Percentiles rank a stretch among this genome's conserved stretches.
Conservation (phyloP, 2,888 invertebrate species). For the Xestoiulus laeticollis region DNA sequence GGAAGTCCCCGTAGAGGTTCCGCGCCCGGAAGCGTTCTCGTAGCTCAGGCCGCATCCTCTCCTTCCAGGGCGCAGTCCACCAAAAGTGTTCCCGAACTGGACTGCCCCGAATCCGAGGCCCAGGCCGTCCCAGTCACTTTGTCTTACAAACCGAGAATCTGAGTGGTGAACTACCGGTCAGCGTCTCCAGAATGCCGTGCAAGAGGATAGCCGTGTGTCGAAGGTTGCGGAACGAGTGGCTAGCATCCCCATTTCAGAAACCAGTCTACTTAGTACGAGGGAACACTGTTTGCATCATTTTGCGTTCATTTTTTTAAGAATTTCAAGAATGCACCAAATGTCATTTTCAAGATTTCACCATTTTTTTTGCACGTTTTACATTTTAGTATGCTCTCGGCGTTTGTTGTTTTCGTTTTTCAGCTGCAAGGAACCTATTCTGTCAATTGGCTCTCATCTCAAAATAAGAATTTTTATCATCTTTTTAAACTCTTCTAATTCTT, state of each 20-base stretch:
- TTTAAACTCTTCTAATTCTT: not conserved
- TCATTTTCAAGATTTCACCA: not conserved
- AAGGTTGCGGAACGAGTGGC: not conserved
- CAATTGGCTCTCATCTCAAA: not conserved
- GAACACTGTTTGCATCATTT: not conserved
- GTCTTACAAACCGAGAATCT: slow-evolving; percentile 69
- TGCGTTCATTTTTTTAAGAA: not conserved
- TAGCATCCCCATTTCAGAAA: not conserved
- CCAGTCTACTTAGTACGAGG: not conserved
- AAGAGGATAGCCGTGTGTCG: not conserved
- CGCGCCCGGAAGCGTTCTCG: slow-evolving; percentile 52
- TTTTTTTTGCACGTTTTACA: slow-evolving; percentile 1
- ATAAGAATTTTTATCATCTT: not conserved
- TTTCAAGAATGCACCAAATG: not conserved
- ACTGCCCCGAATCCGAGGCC: slow-evolving; percentile 68
- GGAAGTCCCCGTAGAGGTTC: slow-evolving; percentile 54
- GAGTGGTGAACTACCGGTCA: slow-evolving; percentile 56
- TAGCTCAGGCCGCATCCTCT: slow-evolving; percentile 51
- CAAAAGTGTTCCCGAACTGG: slow-evolving; percentile 61
- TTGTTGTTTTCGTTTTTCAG: not conserved
- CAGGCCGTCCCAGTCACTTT: slow-evolving; percentile 65
- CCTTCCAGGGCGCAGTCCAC: slow-evolving; percentile 55
- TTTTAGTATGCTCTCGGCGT: not conserved
- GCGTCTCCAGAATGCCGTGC: not conserved
- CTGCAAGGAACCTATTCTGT: not conserved